phyloP scores from a whole-genome alignment of 1,140 invertebrate genomes.

The Sycophaga agraensis region DNA sequence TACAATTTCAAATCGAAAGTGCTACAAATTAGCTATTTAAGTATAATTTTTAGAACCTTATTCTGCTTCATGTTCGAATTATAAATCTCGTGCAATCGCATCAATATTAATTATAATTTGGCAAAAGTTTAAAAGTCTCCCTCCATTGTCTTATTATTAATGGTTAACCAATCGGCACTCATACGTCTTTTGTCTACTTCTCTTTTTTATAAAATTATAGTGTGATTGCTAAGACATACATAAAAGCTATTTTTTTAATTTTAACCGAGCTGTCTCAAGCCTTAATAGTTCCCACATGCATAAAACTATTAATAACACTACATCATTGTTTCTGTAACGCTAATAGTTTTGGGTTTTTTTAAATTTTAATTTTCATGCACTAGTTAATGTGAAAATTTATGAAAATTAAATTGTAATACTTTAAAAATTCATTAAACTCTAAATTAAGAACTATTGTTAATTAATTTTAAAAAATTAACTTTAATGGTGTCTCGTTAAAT shows the following conservation, averaged over 20 bases:
- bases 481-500: no score
- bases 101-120: background rate
- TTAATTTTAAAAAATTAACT: no score
- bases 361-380: constrained; percentile 25
- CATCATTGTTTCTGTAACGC: background rate
- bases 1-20: no score
- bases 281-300: background rate
- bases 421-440: no score
- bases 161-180: constrained; percentile 31
- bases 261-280: background rate
- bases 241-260: background rate
- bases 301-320: background rate
- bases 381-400: constrained; percentile 8
- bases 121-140: background rate
- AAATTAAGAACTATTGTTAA: no score
- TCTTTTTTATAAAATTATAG: background rate
- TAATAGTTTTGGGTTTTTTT: constrained; percentile 11
- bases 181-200: background rate
- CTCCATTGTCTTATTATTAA: constrained; percentile 24
- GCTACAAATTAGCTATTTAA: no score
- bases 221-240: constrained; percentile 4
- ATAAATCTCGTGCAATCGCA: background rate
- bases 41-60: constrained; percentile 16
- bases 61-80: constrained; percentile 1
- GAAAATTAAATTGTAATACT: no score